Base-by-base conservation (phyloP, 2,888 invertebrate genomes). In the Pterostichus niger region DNA sequence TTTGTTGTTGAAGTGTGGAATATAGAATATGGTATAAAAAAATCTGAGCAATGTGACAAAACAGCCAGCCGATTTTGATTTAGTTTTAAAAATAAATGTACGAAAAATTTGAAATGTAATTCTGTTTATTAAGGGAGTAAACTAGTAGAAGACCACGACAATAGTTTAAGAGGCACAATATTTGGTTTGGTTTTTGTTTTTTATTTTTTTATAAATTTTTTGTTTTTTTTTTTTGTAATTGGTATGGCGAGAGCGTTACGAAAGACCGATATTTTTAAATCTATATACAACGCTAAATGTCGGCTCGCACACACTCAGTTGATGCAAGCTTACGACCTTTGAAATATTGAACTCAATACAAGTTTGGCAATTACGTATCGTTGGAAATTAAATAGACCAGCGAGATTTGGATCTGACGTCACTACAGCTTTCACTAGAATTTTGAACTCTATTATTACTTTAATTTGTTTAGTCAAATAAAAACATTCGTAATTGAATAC, bases 141-240 rank as follows among this genome's bases (percentile, higher is more conserved):
- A 82, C 75, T 82, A 82, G 82, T 82, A 82, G 82, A 73, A 82
- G 82, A 77, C 83, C 83, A 83, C 83, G 77, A 83, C 77, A 83
- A 84, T 83, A 86, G 86, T 86, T 85, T 86, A 87, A 88, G 88
- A 89, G 88, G 88, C 88, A 89, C 88, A 89, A 88, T 86, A 86
- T 88, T 89, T 88, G 88, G 88, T 89, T 83, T 83, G 83, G 83
- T 83, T 82, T 76, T 75, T 81, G 71, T 73, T 78, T 59, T 78
- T 24, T 49, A 24, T 81, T 82, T 81, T 75, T 82, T 75, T 81
- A 52, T 52, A 40, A 80, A 35, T 75, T 82, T 82, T 81, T 49
- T 64, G 33, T 73, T 82, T 56, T 73, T 75, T 75, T 59, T 73
- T 75, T 75, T 59, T 73, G 71, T 82, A 40, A 71, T 64, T 80